Conservation (phyloP, 2,113 vertebrate species). For the Silurus glanis region DNA sequence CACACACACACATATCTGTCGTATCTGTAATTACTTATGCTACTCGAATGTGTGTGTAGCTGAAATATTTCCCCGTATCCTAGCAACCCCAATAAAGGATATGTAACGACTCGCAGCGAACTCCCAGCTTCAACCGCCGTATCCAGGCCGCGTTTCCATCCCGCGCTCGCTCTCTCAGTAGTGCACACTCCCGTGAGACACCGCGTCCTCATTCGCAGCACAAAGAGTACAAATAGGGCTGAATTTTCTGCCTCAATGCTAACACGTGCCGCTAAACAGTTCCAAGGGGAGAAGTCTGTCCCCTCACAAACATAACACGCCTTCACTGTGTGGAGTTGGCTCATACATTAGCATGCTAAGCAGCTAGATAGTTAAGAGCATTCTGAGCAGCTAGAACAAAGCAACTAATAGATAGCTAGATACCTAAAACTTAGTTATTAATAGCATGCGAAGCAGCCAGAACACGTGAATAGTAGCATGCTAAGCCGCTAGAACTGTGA, state of each 20-base stretch:
- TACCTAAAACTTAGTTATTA: not conserved
- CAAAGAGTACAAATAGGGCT: not conserved
- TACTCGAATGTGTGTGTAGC: slow-evolving; percentile 27
- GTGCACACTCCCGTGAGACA: not conserved
- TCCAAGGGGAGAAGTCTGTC: not conserved
- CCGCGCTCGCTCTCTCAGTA: not conserved
- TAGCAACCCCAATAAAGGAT: slow-evolving; percentile 46
- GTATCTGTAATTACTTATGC: slow-evolving; percentile 10
- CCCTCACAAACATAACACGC: not conserved
- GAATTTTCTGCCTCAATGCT: not conserved
- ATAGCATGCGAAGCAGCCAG: not conserved
- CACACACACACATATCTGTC: not conserved
- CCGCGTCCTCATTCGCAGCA: not conserved
- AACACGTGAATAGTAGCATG: not conserved
- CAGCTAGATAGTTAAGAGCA: not conserved
- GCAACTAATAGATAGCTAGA: not conserved
- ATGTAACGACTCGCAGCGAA: slow-evolving; percentile 24
- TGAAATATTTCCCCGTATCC: slow-evolving; percentile 39
- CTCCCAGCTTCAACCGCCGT: not conserved
- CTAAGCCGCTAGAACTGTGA: not conserved
- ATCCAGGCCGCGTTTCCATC: not conserved
- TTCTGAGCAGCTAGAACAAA: not conserved
- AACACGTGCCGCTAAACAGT: not conserved
- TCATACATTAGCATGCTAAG: too few species aligned
- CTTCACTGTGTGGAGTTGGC: not conserved